phyloP scores from a whole-genome alignment of 2,888 invertebrate genomes.

The Athripsodes cinereus region DNA sequence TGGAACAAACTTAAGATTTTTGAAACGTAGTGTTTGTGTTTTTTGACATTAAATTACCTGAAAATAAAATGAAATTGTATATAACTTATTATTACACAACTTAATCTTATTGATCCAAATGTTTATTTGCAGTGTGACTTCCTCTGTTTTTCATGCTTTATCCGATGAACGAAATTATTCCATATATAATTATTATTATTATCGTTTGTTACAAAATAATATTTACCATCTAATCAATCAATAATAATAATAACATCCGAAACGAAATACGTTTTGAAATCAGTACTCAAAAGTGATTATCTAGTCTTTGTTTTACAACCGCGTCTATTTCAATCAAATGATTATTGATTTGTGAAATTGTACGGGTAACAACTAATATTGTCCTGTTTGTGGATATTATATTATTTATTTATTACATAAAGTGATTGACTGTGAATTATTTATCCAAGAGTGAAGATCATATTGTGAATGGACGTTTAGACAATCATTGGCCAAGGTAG shows the following conservation, averaged over 20 bases:
- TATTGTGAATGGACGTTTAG: conserved; percentile 49
- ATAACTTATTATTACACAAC: too few relatives aligned
- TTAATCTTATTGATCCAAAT: conserved; percentile 32
- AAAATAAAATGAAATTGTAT: too few relatives aligned
- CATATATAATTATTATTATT: not conserved
- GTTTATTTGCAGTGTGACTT: conserved; percentile 50
- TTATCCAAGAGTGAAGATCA: conserved; percentile 37
- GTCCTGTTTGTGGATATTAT: too few relatives aligned
- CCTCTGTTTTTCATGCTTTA: conserved; percentile 33
- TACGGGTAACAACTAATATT: too few relatives aligned
- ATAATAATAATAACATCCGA: too few relatives aligned
- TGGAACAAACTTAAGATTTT: not conserved
- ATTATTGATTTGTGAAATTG: not conserved
- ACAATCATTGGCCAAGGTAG: conserved; percentile 23
- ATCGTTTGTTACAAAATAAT: too few relatives aligned
- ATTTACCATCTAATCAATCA: too few relatives aligned
- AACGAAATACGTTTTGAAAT: too few relatives aligned
- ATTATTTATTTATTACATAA: too few relatives aligned
- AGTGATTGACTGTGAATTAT: conserved; percentile 3
- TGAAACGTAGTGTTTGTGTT: not conserved
- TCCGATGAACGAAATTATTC: not conserved
- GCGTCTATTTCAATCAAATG: too few relatives aligned
- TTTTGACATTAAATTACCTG: not conserved
- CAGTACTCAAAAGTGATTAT: not conserved
- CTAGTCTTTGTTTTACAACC: not conserved